A percentile compares a stretch with the other conserved stretches of the same genome.
phyloP scores from a whole-genome alignment of 2,113 vertebrate species.

The Pelecanus crispus region DNA sequence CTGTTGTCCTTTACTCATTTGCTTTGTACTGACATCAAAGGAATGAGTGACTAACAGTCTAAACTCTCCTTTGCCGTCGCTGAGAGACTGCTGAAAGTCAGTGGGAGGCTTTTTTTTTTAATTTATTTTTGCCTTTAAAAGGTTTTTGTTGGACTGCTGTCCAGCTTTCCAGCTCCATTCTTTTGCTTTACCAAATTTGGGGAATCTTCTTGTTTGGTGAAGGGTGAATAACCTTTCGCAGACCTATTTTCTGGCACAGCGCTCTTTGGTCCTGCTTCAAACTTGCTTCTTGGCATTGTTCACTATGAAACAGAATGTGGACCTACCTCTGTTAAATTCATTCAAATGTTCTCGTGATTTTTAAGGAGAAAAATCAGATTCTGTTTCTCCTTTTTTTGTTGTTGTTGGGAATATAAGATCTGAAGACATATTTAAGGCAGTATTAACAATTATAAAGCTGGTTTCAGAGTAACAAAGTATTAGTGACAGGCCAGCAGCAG shows the following conservation, averaged over 20 bases:
- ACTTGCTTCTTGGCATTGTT: neutral
- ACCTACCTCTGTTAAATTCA: neutral
- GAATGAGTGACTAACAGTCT: neutral
- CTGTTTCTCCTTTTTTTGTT: neutral
- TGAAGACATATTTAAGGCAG: slow-evolving; percentile 33
- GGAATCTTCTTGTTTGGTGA: neutral
- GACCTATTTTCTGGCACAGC: neutral
- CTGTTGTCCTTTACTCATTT: neutral
- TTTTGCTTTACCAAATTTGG: neutral
- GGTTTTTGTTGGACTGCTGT: neutral
- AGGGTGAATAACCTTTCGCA: neutral
- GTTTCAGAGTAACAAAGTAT: slow-evolving; percentile 9
- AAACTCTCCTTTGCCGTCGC: neutral
- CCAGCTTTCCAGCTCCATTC: neutral
- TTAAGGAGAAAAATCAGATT: neutral
- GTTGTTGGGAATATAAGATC: neutral
- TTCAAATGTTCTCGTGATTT: neutral
- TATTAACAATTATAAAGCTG: slow-evolving; percentile 45
- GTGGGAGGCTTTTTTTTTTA: neutral
- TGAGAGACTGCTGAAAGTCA: neutral
- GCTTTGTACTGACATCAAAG: neutral
- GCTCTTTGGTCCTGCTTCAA: neutral
- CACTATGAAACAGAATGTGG: neutral
- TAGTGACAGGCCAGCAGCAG: neutral
- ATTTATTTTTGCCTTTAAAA: neutral